Evolutionary conservation across 2,113 vertebrate species (phyloP).

Genomic region (Aptenodytes patagonicus): DNA sequence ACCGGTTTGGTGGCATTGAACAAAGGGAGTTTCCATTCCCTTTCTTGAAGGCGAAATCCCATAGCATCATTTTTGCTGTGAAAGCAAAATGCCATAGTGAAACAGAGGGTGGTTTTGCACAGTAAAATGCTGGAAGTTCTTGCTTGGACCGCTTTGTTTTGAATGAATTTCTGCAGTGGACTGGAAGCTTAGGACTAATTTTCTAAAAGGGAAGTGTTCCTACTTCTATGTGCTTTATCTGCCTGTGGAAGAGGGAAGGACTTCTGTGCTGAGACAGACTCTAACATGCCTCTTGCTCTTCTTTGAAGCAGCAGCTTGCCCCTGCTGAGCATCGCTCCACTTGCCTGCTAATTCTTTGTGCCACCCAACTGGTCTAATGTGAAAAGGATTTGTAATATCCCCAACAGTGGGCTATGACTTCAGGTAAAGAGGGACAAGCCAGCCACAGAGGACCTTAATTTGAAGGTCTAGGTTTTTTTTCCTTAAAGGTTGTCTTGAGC

Average conservation of each 20-base stretch:
- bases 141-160: not conserved
- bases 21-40: not conserved
- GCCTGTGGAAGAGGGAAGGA: not conserved
- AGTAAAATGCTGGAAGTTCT: not conserved
- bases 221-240: not conserved
- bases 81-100: not conserved
- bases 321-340: not conserved
- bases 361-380: not conserved
- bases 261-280: not conserved
- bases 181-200: not conserved
- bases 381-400: not conserved
- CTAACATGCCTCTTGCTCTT: not conserved
- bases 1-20: not conserved
- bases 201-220: not conserved
- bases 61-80: not conserved
- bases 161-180: not conserved
- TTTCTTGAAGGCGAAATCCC: not conserved
- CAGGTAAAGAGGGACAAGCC: not conserved
- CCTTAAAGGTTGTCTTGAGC: not conserved
- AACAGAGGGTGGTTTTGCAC: not conserved
- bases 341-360: not conserved
- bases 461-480: not conserved
- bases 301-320: not conserved
- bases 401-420: not conserved
- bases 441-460: not conserved